Conservation (phyloP, 2,113 vertebrate species). For the Eolophus roseicapilla region DNA sequence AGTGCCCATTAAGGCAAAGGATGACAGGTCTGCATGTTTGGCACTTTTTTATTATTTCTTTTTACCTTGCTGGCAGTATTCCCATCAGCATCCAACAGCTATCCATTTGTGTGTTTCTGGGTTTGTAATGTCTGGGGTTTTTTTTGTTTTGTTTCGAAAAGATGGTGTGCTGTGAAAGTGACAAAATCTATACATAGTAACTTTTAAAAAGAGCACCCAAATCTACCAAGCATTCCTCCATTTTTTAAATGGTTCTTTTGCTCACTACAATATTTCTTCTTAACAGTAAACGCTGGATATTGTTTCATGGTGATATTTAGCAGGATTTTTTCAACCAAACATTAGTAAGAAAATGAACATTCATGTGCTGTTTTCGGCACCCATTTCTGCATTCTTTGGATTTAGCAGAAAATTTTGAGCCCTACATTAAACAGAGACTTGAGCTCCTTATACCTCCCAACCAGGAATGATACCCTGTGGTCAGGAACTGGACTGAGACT, state of each 20-base stretch:
- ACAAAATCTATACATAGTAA: not conserved
- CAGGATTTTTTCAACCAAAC: not conserved
- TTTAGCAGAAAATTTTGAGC: not conserved
- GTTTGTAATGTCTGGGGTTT: not conserved
- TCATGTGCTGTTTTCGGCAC: not conserved
- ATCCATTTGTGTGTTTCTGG: constrained; percentile 1
- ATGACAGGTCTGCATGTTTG: constrained; percentile 74
- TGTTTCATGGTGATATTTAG: not conserved
- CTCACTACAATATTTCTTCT: not conserved
- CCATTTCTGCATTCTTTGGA: not conserved
- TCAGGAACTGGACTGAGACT: not conserved
- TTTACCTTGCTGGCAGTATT: constrained; percentile 62
- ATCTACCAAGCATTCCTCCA: not conserved
- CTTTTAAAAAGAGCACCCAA: not conserved
- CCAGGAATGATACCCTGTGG: not conserved
- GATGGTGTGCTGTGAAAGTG: not conserved
- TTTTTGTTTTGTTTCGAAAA: not conserved
- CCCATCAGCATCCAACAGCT: constrained; percentile 52
- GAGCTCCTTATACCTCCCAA: not conserved
- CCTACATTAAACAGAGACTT: not conserved
- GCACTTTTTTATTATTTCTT: constrained; percentile 62
- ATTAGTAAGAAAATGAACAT: not conserved
- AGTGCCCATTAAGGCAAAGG: constrained; percentile 75
- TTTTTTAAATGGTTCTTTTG: not conserved
- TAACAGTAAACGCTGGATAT: not conserved